Conservation (phyloP, 2,113 vertebrate species). For the Tragelaphus strepsiceros region DNA sequence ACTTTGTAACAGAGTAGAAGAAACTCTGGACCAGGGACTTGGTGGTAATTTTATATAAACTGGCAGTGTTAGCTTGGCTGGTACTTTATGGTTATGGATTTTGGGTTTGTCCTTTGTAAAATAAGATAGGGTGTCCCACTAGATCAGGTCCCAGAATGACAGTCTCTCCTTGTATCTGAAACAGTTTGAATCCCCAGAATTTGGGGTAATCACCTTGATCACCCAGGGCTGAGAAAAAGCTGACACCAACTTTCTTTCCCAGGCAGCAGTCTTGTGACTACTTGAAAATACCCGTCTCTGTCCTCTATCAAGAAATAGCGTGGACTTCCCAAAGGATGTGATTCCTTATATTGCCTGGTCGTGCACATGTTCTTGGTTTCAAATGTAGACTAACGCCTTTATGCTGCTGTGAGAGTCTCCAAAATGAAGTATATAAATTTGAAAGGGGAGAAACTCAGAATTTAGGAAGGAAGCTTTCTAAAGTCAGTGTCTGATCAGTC, state of each 20-base stretch:
- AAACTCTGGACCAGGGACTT: neutral
- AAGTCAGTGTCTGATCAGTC: neutral
- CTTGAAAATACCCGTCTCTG: neutral
- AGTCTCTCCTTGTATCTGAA: neutral
- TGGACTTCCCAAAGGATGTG: neutral
- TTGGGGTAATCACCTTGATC: neutral
- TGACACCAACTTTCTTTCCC: neutral
- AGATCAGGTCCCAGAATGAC: neutral
- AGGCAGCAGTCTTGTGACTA: neutral
- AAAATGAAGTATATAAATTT: neutral
- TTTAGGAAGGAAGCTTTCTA: neutral
- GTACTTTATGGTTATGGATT: neutral
- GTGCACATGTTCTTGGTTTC: neutral
- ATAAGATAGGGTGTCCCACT: neutral
- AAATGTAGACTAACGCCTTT: neutral
- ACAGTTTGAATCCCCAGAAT: neutral
- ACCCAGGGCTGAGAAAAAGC: neutral
- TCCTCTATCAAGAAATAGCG: rapidly evolving
- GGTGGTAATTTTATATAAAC: neutral
- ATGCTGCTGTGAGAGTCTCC: neutral
- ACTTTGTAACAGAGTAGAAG: neutral
- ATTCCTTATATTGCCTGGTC: neutral
- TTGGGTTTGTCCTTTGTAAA: neutral
- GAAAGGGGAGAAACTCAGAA: neutral
- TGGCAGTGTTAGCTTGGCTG: neutral